Base-by-base conservation (phyloP, 2,113 vertebrate genomes). In the Struthidea cinerea region DNA sequence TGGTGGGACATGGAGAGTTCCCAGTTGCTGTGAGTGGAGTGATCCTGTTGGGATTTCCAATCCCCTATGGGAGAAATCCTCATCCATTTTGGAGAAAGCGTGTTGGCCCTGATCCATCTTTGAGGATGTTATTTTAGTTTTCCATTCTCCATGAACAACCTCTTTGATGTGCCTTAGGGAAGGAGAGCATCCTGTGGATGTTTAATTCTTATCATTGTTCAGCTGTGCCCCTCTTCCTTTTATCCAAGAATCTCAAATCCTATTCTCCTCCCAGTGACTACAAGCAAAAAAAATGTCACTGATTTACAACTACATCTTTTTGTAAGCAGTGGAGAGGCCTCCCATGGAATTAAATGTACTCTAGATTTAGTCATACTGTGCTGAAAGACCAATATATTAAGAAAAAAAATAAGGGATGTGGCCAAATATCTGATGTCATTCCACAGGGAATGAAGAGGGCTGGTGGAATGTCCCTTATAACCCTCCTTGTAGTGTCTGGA, bases 31-130 rank as follows among this genome's bases (percentile, higher is more conserved):
- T 2, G 16, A 8, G 2, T 33, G 21, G 11, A 9, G 6, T 1
- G 1, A 44, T 35, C 13, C 24, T 4, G 0, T 7, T 52, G 22
- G 12, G 7, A 27, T 70, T 16, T 39, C 27, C 14, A 16, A 2
- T 37, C 9, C 6, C 3, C 17, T 11, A 4, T 23, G 10, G 32
- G n/a, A 83, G 55, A 67, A 79, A 44, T 42, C 6, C 8, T 80
- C 10, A 61, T 63, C 10, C 17, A 11, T 13, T 84, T 18, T 23
- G 28, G 8, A 53, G 63, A 13, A 49, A 44, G 5, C 0, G 0
- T 41, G 9, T 49, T 81, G 32, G 8, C 7, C n/a, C 8, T 39
- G 12, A 39, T 30, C 10, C 1, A 5, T 47, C 18, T 78, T 30
- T 49, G 60, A n/a, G 49, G 24, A 53, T 53, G 7, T 33, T 50